These are phyloP conservation scores for Cerastis leucographa DNA, from an alignment of 2,888 invertebrate genomes.

Conservation along the genomic window DNA sequence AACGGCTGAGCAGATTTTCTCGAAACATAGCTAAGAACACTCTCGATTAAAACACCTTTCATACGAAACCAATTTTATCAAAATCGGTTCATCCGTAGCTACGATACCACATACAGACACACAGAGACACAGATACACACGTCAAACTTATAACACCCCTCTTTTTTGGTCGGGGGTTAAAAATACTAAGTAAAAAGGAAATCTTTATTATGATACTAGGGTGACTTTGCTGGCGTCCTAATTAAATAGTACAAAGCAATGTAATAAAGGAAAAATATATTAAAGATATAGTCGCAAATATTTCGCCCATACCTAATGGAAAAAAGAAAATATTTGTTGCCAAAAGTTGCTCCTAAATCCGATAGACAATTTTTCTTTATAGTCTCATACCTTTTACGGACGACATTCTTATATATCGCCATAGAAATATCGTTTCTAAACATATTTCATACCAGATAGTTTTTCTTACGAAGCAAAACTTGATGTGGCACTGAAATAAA, in stretches of 20 bases:
- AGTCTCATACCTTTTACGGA: slow-evolving; percentile 44
- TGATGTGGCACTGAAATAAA: neutral
- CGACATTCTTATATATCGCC: slow-evolving; percentile 49
- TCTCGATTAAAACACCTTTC: no score
- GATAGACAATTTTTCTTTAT: slow-evolving; percentile 55
- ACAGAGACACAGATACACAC: no score
- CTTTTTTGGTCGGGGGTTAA: no score
- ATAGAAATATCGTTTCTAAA: slow-evolving; percentile 44
- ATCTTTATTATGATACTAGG: slow-evolving; percentile 4
- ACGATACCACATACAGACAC: no score
- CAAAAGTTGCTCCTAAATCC: slow-evolving; percentile 21
- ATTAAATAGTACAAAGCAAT: slow-evolving; percentile 22
- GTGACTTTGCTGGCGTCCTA: slow-evolving; percentile 5
- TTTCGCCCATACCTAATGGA: slow-evolving; percentile 15
- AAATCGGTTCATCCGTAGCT: no score
- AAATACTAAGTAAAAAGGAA: slow-evolving; percentile 19
- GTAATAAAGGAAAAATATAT: slow-evolving; percentile 6
- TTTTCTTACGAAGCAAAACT: slow-evolving; percentile 22
- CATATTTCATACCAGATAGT: slow-evolving; percentile 40
- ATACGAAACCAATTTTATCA: no score
- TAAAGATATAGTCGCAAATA: neutral
- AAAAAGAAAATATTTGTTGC: slow-evolving; percentile 21
- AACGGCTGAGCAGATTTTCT: no score
- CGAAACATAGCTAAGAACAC: no score
- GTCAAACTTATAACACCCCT: no score